Conservation (phyloP, 2,888 invertebrate species). For the Torymus aiolomorphi region DNA sequence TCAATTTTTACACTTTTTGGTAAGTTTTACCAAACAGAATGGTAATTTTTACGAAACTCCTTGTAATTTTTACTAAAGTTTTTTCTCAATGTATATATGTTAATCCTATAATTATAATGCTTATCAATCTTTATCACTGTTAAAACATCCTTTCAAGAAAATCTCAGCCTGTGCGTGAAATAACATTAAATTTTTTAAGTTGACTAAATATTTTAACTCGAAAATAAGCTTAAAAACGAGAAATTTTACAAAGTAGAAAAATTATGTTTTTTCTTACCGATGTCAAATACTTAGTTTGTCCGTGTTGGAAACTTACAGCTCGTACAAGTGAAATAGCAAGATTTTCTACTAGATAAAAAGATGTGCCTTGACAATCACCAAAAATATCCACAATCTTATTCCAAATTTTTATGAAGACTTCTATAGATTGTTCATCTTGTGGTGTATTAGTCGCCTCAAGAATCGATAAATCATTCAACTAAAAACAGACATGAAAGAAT, state of each 20-base stretch:
- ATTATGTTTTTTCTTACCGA: slow-evolving; percentile 34
- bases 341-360: slow-evolving; percentile 61
- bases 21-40: too few species aligned
- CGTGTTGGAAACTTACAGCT: slow-evolving; percentile 54
- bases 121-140: too few species aligned
- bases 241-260: background rate
- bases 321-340: slow-evolving; percentile 62
- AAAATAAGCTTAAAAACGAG: too few species aligned
- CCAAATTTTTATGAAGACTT: slow-evolving; percentile 63
- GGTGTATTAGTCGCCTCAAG: slow-evolving; percentile 44
- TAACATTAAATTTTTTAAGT: too few species aligned
- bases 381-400: slow-evolving; percentile 61
- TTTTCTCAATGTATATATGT: too few species aligned
- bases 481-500: slow-evolving; percentile 6
- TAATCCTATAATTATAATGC: too few species aligned
- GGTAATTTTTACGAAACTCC: too few species aligned
- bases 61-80: too few species aligned
- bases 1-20: too few species aligned
- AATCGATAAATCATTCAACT: slow-evolving; percentile 56
- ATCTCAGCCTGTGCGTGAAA: too few species aligned
- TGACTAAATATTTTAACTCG: too few species aligned
- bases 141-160: too few species aligned
- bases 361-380: slow-evolving; percentile 62
- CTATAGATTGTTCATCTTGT: slow-evolving; percentile 56
- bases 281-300: slow-evolving; percentile 30